Evolutionary conservation across 2,888 invertebrate species (phyloP), one percentile per base, ranked within the genome.

Genomic region (Mesorhabditis belari): DNA sequence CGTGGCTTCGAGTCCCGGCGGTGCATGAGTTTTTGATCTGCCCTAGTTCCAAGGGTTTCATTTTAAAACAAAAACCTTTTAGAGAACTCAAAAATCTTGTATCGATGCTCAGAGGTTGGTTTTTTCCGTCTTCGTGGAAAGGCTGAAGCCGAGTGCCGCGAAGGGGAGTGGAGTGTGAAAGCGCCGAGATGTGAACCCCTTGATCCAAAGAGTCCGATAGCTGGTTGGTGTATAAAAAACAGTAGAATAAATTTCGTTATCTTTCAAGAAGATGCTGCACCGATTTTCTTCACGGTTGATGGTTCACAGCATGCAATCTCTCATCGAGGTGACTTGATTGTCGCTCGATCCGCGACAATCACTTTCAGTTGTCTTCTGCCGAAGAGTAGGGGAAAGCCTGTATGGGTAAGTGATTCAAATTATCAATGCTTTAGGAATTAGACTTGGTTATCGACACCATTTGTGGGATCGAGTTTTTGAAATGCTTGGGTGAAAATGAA

Each of bases 321-420:
- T 4, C 74, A 75, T 6, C 62, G 62, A 6, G 75, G 76, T 21
- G 70, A 72, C 27, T 59, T 80, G 54, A 60, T 80, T 3, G 73
- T 79, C 5, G 71, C 74, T 50, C 66, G 74, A 44, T 75, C 77
- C 26, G 65, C 79, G 1, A 79, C 75, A 26, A 63, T 80, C 9
- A 60, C 70, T 24, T 63, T 80, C 56, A 74, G 69, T 54, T 80
- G 80, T 65, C 58, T 80, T 25, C 64, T 66, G 26, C 69, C 73
- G 21, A 69, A 70, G 61, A 55, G 60, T 49, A 52, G 58, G 9
- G 70, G 70, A 2, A 61, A 65, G 29, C 73, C 77, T 4, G 63
- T 58, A 60, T 77, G 77, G 77, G 76, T 75, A 55, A 57, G 70
- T 24, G n/a, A n/a, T n/a, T n/a, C n/a, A n/a, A n/a, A n/a, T n/a